A percentile compares a stretch with the other conserved stretches of the same genome.
Conservation (phyloP, 2,888 invertebrate species). For the Apamea crenata region DNA sequence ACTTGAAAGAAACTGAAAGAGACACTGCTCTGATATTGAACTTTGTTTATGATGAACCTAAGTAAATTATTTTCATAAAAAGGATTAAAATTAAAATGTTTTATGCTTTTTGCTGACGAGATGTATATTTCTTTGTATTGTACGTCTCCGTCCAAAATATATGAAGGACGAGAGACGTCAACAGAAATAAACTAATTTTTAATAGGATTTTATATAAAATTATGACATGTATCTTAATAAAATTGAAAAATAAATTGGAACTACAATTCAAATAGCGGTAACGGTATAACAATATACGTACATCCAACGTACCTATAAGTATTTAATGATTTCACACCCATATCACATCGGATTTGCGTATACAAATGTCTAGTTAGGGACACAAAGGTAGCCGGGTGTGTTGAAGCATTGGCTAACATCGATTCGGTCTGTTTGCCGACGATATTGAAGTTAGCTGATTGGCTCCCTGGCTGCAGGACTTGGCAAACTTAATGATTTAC, state of each 20-base stretch:
- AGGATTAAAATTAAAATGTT: constrained; percentile 15
- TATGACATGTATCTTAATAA: background rate
- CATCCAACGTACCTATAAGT: background rate
- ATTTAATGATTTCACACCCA: constrained; percentile 33
- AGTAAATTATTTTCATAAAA: constrained; percentile 31
- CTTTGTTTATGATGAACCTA: constrained; percentile 56
- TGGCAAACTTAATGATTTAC: constrained; percentile 74
- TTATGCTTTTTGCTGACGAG: background rate
- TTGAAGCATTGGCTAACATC: constrained; percentile 78
- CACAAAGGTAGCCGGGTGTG: constrained; percentile 71
- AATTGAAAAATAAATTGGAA: background rate
- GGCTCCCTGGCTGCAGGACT: constrained; percentile 79
- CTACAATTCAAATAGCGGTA: background rate
- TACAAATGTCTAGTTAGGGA: constrained; percentile 61
- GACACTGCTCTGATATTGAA: constrained; percentile 52
- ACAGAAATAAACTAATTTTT: background rate
- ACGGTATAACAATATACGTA: no score
- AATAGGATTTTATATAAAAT: no score
- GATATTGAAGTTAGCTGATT: constrained; percentile 87
- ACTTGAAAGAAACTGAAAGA: constrained; percentile 73
- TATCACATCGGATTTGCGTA: constrained; percentile 48
- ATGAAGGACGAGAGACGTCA: background rate
- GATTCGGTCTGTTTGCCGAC: constrained; percentile 82
- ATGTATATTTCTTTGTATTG: background rate
- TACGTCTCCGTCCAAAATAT: background rate